These are phyloP conservation scores for Sebastes matsubarae DNA, from an alignment of 2,797 vertebrate genomes.

Conservation along the genomic window DNA sequence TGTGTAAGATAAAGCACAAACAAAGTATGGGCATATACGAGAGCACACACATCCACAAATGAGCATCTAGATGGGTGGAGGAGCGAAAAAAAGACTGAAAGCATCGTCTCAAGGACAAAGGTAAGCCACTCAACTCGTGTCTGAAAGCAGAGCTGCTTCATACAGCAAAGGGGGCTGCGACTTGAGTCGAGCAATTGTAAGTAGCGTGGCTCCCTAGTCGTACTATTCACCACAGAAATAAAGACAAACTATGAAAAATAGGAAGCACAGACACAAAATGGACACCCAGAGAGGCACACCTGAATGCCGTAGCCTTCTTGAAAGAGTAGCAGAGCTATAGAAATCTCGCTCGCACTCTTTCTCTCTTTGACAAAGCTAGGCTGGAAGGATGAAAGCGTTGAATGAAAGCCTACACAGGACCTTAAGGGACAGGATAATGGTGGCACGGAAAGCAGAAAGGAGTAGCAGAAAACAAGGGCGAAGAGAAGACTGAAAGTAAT, in stretches of 20 bases:
- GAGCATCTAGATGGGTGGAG: conserved; percentile 26
- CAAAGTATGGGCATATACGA: conserved; percentile 9
- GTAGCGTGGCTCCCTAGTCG: conserved; percentile 32
- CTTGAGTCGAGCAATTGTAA: conserved; percentile 51
- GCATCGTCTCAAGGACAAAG: conserved; percentile 63
- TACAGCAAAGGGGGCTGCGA: conserved; percentile 33
- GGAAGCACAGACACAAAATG: conserved; percentile 63
- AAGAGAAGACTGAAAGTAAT: conserved; percentile 31
- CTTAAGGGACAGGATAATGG: conserved; percentile 66
- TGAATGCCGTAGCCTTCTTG: conserved; percentile 58
- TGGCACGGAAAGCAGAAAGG: conserved; percentile 44
- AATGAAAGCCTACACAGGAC: conserved; percentile 60
- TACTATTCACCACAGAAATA: conserved; percentile 45
- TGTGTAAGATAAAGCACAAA: conserved; percentile 31
- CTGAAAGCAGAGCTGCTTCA: conserved; percentile 62
- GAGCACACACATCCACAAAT: conserved; percentile 45
- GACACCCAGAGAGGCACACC: conserved; percentile 55
- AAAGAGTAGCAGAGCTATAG: conserved; percentile 58
- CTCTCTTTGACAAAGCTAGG: conserved; percentile 52
- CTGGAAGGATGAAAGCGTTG: conserved; percentile 59
- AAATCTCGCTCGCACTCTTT: conserved; percentile 45
- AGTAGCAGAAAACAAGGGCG: conserved; percentile 51
- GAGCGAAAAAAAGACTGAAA: conserved; percentile 33
- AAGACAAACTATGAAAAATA: conserved; percentile 53
- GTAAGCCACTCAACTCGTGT: conserved; percentile 53